These are phyloP conservation scores for Illadopsis cleaveri DNA, from an alignment of 2,113 vertebrate genomes.

Conservation along the genomic window DNA sequence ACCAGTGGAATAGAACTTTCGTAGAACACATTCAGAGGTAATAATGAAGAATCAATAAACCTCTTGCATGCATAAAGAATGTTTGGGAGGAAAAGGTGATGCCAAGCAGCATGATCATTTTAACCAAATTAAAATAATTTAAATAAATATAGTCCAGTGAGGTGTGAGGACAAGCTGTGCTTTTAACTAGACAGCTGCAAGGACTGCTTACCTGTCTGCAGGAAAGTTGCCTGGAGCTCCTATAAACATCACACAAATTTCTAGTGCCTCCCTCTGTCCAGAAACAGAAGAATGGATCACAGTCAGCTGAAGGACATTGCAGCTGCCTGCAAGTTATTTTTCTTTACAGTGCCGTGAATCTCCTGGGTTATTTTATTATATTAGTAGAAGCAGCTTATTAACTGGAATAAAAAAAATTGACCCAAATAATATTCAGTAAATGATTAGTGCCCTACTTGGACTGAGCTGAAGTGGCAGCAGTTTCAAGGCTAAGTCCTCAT, in stretches of 20 bases:
- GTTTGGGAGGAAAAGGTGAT: neutral
- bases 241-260: neutral
- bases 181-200: neutral
- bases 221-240: neutral
- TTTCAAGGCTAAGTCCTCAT: conserved; percentile 22
- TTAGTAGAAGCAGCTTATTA: neutral
- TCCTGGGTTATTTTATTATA: neutral
- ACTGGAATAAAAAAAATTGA: conserved; percentile 9
- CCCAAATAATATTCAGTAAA: conserved; percentile 17
- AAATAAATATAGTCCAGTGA: neutral
- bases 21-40: neutral
- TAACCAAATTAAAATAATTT: neutral
- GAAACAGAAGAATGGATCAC: neutral
- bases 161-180: neutral
- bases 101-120: neutral
- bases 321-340: conserved; percentile 13
- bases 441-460: conserved; percentile 32
- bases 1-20: neutral
- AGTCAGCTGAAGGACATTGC: conserved; percentile 22
- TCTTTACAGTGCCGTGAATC: neutral
- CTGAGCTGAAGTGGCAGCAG: neutral
- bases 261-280: neutral
- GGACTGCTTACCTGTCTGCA: neutral
- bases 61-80: neutral
- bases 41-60: neutral